Conservation (phyloP, 2,888 invertebrate species). For the Mimachlamys varia region DNA sequence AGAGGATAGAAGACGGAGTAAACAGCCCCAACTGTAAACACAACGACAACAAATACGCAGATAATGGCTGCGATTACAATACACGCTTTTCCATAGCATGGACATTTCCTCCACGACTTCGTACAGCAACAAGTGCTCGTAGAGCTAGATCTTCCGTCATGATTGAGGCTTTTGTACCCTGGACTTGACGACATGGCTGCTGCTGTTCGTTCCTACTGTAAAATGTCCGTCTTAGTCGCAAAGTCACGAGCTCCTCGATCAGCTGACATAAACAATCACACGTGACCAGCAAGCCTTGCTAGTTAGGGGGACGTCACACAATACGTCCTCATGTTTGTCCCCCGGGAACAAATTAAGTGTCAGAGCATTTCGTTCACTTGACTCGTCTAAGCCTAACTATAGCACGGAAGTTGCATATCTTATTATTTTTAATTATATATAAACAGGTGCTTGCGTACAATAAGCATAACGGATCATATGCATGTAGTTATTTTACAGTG, state of each 20-base stretch:
- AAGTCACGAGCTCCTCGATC: neutral
- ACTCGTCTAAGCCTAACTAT: too few relatives aligned
- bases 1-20: neutral
- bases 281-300: neutral
- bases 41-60: neutral
- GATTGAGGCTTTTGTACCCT: neutral
- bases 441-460: too few relatives aligned
- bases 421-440: too few relatives aligned
- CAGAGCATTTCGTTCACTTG: too few relatives aligned
- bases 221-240: neutral
- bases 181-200: slow-evolving; percentile 1
- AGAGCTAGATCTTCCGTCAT: neutral
- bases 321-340: too few relatives aligned
- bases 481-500: too few relatives aligned
- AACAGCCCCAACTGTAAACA: neutral
- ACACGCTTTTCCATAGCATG: neutral
- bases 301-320: too few relatives aligned
- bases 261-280: neutral
- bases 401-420: too few relatives aligned
- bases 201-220: neutral
- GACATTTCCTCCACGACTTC: neutral
- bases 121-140: neutral
- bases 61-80: neutral
- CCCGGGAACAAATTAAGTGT: too few relatives aligned
- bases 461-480: too few relatives aligned